phyloP scores from a whole-genome alignment of 1,140 invertebrate species.

The Drosophila mauritiana region DNA sequence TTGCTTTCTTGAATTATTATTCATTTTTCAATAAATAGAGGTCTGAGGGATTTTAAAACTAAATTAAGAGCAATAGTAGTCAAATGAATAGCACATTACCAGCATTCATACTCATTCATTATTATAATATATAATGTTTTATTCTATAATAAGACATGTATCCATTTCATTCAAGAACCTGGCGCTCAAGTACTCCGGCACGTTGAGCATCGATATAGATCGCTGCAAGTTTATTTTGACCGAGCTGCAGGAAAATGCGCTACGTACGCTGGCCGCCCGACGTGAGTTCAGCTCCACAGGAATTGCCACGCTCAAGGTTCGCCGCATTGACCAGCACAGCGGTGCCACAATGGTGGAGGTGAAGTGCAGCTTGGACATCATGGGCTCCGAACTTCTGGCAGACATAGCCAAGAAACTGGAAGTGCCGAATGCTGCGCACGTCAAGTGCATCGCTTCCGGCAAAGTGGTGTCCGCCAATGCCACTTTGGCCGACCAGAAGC shows the following conservation, averaged over 20 bases:
- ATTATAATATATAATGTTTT: too few species aligned
- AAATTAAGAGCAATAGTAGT: too few species aligned
- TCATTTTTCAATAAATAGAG: too few species aligned
- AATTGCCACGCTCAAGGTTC: slow-evolving; percentile 76
- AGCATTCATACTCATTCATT: too few species aligned
- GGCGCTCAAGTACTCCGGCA: slow-evolving; percentile 81
- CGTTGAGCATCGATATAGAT: slow-evolving; percentile 85
- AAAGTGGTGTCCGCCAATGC: slow-evolving; percentile 87
- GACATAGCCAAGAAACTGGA: slow-evolving; percentile 85
- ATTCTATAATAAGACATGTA: neutral
- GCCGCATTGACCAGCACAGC: slow-evolving; percentile 64
- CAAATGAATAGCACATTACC: too few species aligned
- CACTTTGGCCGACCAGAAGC: slow-evolving; percentile 86
- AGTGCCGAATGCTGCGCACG: slow-evolving; percentile 65
- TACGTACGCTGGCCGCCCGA: slow-evolving; percentile 88
- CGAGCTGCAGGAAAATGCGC: slow-evolving; percentile 88
- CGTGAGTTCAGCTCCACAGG: slow-evolving; percentile 88
- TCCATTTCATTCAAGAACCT: slow-evolving; percentile 85
- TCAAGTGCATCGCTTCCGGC: slow-evolving; percentile 89
- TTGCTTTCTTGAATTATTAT: too few species aligned
- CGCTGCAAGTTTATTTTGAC: slow-evolving; percentile 86
- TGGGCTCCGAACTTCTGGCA: slow-evolving; percentile 86
- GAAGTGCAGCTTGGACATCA: slow-evolving; percentile 72
- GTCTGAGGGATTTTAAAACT: too few species aligned
- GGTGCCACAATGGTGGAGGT: slow-evolving; percentile 76